Evolutionary conservation across 2,797 vertebrate species (phyloP).

Genomic region (Oophaga sylvatica): DNA sequence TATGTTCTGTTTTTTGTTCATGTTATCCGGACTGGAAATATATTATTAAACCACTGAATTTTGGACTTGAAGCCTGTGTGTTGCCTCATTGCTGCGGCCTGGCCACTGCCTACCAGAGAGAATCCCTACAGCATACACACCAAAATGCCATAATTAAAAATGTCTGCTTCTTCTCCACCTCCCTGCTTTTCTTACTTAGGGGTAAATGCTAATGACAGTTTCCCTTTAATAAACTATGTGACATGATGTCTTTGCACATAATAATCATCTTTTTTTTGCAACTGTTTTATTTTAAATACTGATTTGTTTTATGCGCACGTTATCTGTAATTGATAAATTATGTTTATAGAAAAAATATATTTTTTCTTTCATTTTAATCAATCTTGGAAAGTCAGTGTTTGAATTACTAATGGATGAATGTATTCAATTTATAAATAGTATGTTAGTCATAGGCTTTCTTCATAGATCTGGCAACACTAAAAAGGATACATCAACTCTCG

Average conservation of each 20-base stretch:
- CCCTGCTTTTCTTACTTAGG: too few relatives aligned
- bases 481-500: not conserved
- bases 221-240: not conserved
- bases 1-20: too few relatives aligned
- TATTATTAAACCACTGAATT: too few relatives aligned
- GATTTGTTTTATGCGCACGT: not conserved
- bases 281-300: not conserved
- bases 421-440: not conserved
- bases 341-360: not conserved
- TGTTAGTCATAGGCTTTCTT: not conserved
- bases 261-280: not conserved
- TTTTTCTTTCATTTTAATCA: not conserved
- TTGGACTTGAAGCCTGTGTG: too few relatives aligned
- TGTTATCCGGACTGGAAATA: too few relatives aligned
- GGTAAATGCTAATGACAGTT: too few relatives aligned
- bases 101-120: too few relatives aligned
- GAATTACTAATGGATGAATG: too few relatives aligned
- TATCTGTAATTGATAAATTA: slow-evolving; percentile 1
- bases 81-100: too few relatives aligned
- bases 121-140: too few relatives aligned
- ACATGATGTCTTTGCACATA: not conserved
- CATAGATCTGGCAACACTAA: not conserved
- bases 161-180: too few relatives aligned
- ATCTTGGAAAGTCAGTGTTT: not conserved
- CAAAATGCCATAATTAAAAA: too few relatives aligned